Evolutionary conservation across 2,113 vertebrate genomes (phyloP), one percentile per base, ranked within the genome.

Genomic region (Bagarius yarrelli): DNA sequence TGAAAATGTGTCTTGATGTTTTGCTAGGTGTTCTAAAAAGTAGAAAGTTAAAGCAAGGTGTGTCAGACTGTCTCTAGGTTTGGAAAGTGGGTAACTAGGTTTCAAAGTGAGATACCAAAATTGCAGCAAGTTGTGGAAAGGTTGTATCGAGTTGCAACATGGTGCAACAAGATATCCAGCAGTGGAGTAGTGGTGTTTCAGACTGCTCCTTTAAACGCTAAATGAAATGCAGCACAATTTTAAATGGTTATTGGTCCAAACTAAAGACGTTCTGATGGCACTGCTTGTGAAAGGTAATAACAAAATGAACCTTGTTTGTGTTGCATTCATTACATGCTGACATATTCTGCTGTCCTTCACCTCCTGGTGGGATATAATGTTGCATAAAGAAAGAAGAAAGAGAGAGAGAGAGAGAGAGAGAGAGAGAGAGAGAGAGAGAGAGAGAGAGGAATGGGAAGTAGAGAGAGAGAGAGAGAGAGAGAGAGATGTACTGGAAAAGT

Each of bases 381-480:
- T 70, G n/a, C n/a, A 70, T 70, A 50, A 70, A 69, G 66, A 47
- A 67, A 67, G 21, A n/a, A n/a, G 36, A 11, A 47, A 47, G 5
- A 8, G 44, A 11, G 44, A 47, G 44, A 47, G 44, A 47, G 9
- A 47, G 5, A 69, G 66, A 69, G 14, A 47, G 44, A 71, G n/a
- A 70, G n/a, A 27, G 14, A 40, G 34, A 40, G 64, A 66, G 30
- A 66, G 30, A 27, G 59, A 64, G n/a, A 56, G 21, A 69, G 44
- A 47, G 21, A 53, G 52, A 71, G 30, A 27, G 19, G 8, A 16
- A 32, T 55, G 32, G 56, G 9, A n/a, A n/a, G n/a, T n/a, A 40
- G 36, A 40, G 36, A 47, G 64, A 44, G 25, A 67, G 9, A 36
- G 4, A 9, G 30, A 23, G 52, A 40, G 36, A 40, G 36, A 47